phyloP scores from a whole-genome alignment of 1,140 invertebrate species.

The Agrypnia vestita region DNA sequence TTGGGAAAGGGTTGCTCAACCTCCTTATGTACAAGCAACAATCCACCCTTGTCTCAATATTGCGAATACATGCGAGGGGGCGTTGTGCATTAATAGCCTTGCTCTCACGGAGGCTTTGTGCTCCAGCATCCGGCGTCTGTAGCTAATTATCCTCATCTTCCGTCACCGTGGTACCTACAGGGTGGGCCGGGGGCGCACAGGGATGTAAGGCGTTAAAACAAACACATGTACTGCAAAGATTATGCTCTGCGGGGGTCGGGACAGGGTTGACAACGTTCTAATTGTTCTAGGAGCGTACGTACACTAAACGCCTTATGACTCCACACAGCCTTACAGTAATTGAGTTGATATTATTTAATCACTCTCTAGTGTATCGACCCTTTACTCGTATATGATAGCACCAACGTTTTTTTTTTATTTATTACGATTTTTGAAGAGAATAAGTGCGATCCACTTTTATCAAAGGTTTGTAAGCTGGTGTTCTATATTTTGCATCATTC shows the following conservation, averaged over 20 bases:
- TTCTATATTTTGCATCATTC: no score
- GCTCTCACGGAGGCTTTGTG: slow-evolving; percentile 51
- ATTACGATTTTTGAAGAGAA: no score
- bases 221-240: slow-evolving; percentile 51
- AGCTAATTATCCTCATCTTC: slow-evolving; percentile 53
- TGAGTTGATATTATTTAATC: no score
- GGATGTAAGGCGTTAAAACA: slow-evolving; percentile 49
- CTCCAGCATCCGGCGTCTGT: slow-evolving; percentile 50
- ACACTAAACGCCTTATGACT: slow-evolving; percentile 32
- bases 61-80: slow-evolving; percentile 38
- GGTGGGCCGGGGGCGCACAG: slow-evolving; percentile 9
- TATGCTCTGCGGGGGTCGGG: slow-evolving; percentile 21
- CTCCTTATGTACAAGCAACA: slow-evolving; percentile 4
- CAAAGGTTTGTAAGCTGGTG: no score
- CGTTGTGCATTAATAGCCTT: slow-evolving; percentile 43
- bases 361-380: no score
- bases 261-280: slow-evolving; percentile 1
- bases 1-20: slow-evolving; percentile 14
- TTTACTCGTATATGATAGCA: no score
- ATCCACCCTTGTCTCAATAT: slow-evolving; percentile 49
- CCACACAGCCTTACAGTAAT: neutral
- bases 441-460: no score
- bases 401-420: no score
- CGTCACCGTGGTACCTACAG: neutral
- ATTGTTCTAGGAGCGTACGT: slow-evolving; percentile 12